phyloP scores from a whole-genome alignment of 2,113 vertebrate genomes.

The Peromyscus maniculatus region DNA sequence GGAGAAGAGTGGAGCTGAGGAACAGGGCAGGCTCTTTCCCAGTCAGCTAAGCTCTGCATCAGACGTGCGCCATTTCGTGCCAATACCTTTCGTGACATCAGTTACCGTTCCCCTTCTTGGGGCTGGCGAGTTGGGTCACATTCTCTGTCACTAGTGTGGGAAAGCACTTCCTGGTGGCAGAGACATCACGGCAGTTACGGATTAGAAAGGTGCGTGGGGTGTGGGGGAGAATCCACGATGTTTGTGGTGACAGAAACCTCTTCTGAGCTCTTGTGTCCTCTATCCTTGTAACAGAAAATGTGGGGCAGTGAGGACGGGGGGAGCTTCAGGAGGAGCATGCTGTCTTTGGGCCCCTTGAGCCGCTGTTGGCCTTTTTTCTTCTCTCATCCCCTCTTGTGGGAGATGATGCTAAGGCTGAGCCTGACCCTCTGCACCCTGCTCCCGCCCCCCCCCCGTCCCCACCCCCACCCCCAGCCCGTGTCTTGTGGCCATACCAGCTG shows the following conservation, averaged over 20 bases:
- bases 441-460: too few species aligned
- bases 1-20: not conserved
- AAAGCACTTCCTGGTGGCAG: not conserved
- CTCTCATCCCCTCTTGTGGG: not conserved
- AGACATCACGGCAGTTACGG: not conserved
- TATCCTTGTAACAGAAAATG: not conserved
- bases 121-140: not conserved
- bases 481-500: not conserved
- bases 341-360: not conserved
- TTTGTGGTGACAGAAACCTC: not conserved
- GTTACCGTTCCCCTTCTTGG: not conserved
- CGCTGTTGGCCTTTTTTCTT: not conserved
- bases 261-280: not conserved
- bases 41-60: not conserved
- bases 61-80: not conserved
- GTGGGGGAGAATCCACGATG: too few species aligned
- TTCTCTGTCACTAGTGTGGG: not conserved
- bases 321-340: not conserved
- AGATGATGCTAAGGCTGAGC: too few species aligned
- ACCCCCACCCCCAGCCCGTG: too few species aligned
- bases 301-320: not conserved
- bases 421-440: too few species aligned
- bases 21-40: not conserved
- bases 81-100: not conserved
- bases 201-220: not conserved